These are phyloP conservation scores for Danaus plexippus DNA, from an alignment of 1,140 invertebrate genomes.

Conservation along the genomic window DNA sequence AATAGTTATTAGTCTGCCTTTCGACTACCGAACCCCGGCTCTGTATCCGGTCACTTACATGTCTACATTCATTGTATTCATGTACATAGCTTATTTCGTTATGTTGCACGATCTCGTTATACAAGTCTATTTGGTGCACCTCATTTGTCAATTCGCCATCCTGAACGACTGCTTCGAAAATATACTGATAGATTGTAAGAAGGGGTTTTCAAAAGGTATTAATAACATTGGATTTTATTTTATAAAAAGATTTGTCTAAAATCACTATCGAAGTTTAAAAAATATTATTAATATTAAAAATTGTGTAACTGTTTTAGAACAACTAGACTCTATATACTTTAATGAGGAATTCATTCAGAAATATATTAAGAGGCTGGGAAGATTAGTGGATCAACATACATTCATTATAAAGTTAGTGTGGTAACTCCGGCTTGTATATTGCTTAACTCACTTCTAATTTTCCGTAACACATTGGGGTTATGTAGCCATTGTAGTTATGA, in stretches of 20 bases:
- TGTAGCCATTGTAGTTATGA: too few relatives aligned
- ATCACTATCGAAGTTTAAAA: too few relatives aligned
- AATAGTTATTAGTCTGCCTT: constrained; percentile 33
- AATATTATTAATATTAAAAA: too few relatives aligned
- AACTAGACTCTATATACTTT: constrained; percentile 1
- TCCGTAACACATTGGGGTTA: too few relatives aligned
- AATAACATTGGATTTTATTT: too few relatives aligned
- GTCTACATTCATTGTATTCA: constrained; percentile 29
- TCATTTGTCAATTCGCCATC: constrained; percentile 49
- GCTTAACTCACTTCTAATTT: too few relatives aligned
- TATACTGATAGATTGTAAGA: constrained; percentile 37
- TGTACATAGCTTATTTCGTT: constrained; percentile 40
- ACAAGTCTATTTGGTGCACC: constrained; percentile 46
- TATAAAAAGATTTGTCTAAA: too few relatives aligned
- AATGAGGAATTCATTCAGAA: constrained; percentile 12
- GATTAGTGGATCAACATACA: constrained; percentile 43
- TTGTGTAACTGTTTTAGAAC: too few relatives aligned
- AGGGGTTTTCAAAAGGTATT: constrained; percentile 28
- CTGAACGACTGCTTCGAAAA: constrained; percentile 50
- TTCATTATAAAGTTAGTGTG: constrained; percentile 39
- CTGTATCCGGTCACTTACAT: constrained; percentile 36
- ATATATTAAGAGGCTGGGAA: constrained; percentile 33
- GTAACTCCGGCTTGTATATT: neutral
- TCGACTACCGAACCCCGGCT: constrained; percentile 26
- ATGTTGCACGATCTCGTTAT: constrained; percentile 51